Evolutionary conservation across 2,888 invertebrate species (phyloP), one percentile per base, ranked within the genome.

Genomic region (Diadromus collaris): DNA sequence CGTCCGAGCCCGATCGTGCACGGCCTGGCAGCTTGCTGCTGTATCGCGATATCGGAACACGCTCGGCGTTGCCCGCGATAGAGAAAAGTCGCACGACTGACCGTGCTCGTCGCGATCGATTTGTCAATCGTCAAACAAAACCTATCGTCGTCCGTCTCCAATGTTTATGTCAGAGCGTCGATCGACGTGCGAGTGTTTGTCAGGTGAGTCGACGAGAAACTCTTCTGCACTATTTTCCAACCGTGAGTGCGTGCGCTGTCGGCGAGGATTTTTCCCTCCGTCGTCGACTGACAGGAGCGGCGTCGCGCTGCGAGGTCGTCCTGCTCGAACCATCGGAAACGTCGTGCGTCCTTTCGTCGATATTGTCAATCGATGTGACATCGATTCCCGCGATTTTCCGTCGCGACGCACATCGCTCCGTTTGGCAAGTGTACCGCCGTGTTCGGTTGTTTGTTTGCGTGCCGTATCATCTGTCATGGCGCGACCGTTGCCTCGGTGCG

Each of bases 381-480:
- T 32, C 21, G 46, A 34, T 51, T 65, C 48, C 48, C 51, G 51
- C 51, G 64, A 64, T 32, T 48, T 67, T 51, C n/a, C 44, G 24
- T 16, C 7, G 16, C 58, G 38, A 44, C 21, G 19, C 9, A 21
- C 21, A 21, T 29, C 58, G 68, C 16, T 34, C 41, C 46, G 44
- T 83, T 87, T 84, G 83, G 84, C 83, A 83, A 81, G 84, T 76
- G 69, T 68, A 51, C 34, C n/a, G 65, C 32, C 29, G 70, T 70
- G n/a, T n/a, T n/a, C n/a, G 81, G 83, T 87, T 86, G 88, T 88
- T 88, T 88, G 87, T 87, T 86, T 88, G 88, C 85, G 86, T 82
- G 78, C 75, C 68, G 84, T 85, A 86, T 87, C 86, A 86, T 86
- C 89, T 88, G 89, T 89, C 89, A 89, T 89, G 89, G 89, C 89